Conservation (phyloP, 2,888 invertebrate genomes). For the Apotomis betuletana region DNA sequence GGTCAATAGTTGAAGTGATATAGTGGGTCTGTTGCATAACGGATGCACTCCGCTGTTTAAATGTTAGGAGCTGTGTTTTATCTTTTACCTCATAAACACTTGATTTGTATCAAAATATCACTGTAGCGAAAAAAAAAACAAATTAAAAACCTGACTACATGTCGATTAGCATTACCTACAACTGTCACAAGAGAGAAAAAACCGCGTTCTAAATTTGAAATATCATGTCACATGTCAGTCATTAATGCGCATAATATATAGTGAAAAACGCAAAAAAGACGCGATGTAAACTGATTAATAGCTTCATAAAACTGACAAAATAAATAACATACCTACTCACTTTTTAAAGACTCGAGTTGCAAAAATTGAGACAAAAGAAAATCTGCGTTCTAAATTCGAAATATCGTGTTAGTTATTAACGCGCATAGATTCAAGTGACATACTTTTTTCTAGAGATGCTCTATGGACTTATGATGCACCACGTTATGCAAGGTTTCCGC, state of each 20-base stretch:
- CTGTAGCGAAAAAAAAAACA: background rate
- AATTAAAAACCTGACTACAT: background rate
- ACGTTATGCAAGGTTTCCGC: slow-evolving; percentile 53
- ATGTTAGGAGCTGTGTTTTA: slow-evolving; percentile 26
- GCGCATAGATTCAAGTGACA: slow-evolving; percentile 14
- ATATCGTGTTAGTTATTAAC: background rate
- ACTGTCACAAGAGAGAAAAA: background rate
- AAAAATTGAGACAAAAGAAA: background rate
- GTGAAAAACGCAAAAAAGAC: background rate
- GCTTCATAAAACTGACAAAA: too few species aligned
- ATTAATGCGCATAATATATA: background rate
- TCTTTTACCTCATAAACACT: slow-evolving; percentile 26
- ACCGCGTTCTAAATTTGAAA: background rate
- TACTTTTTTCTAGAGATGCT: slow-evolving; percentile 27
- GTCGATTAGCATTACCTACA: background rate
- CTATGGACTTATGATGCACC: slow-evolving; percentile 44
- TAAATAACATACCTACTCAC: too few species aligned
- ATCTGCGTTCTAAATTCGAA: background rate
- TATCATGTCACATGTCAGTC: too few species aligned
- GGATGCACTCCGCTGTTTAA: slow-evolving; percentile 30
- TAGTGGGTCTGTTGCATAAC: slow-evolving; percentile 36
- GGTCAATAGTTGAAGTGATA: slow-evolving; percentile 40
- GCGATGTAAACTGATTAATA: too few species aligned
- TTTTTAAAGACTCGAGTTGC: too few species aligned
- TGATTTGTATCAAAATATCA: background rate